Evolutionary conservation across 2,888 invertebrate species (phyloP), one percentile per base, ranked within the genome.

Genomic region (Microctonus hyperodae): DNA sequence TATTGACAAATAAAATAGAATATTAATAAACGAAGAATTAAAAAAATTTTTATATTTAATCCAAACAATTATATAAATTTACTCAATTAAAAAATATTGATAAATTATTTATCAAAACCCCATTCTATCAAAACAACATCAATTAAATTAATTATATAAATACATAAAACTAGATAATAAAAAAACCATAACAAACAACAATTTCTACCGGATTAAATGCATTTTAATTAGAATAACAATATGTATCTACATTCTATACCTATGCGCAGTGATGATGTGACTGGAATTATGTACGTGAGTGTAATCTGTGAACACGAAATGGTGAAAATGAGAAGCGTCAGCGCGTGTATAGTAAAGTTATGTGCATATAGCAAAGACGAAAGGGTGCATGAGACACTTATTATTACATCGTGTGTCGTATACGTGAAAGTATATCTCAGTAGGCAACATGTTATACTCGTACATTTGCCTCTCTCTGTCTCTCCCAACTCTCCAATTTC

Each of bases 391-490:
- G 67, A 64, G 31, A 40, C 66, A 67, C 71, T 71, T 70, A 66
- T 70, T 68, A 66, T 69, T 64, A 64, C 69, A 66, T 69, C 65
- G 65, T 62, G 64, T 69, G 70, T 69, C 62, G 70, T n/a, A n/a
- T n/a, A n/a, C n/a, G n/a, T n/a, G n/a, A n/a, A n/a, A n/a, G n/a
- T 48, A 40, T 67, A 65, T 65, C 60, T 50, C 44, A 44, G 37
- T 51, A 57, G 53, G 44, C 31, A 28, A 25, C 55, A 44, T 13
- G 23, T n/a, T n/a, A n/a, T 44, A 6, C 33, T 16, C 44, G 4
- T 44, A 44, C 44, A 55, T 16, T n/a, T 55, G n/a, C 16, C n/a
- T 6, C 11, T 51, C 51, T 2, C 44, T 44, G 7, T 25, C 51
- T 13, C 51, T 23, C 23, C 25, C 25, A 51, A n/a, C n/a, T n/a